Conservation (phyloP, 2,888 invertebrate genomes). For the Anthrax anthrax region DNA sequence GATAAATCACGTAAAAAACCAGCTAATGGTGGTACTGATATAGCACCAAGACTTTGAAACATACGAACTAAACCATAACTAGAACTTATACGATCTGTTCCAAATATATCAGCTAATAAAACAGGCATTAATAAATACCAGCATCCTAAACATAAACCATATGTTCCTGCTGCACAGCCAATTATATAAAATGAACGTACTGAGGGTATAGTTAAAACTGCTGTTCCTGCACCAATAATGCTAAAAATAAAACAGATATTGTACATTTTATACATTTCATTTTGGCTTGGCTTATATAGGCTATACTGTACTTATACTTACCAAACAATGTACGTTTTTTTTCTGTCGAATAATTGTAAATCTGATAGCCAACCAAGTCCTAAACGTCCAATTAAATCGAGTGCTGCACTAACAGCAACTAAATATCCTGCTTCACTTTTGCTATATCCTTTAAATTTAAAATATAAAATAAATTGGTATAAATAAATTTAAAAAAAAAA, state of each 20-base stretch:
- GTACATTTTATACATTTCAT: no score
- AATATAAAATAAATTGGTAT: no score
- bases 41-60: constrained; percentile 61
- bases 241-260: constrained; percentile 28
- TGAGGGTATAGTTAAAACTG: constrained; percentile 52
- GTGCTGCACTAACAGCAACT: constrained; percentile 57
- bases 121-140: constrained; percentile 66
- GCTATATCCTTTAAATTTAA: constrained; percentile 24
- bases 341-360: constrained; percentile 51
- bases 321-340: constrained; percentile 58
- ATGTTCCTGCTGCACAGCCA: constrained; percentile 49
- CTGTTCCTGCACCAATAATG: constrained; percentile 52
- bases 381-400: constrained; percentile 56
- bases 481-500: no score
- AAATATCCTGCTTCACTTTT: constrained; percentile 45
- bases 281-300: no score
- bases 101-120: constrained; percentile 56
- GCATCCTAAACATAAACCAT: constrained; percentile 58
- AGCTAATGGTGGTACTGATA: constrained; percentile 57
- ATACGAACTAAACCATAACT: constrained; percentile 60
- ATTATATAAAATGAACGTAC: constrained; percentile 49
- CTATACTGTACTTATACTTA: constrained; percentile 20
- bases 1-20: constrained; percentile 53
- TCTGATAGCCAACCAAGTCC: constrained; percentile 62
- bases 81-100: constrained; percentile 58